Percentiles rank a stretch among this genome's conserved stretches.
Evolutionary conservation across 2,888 invertebrate species (phyloP).

Genomic region (Synanthedon vespiformis): DNA sequence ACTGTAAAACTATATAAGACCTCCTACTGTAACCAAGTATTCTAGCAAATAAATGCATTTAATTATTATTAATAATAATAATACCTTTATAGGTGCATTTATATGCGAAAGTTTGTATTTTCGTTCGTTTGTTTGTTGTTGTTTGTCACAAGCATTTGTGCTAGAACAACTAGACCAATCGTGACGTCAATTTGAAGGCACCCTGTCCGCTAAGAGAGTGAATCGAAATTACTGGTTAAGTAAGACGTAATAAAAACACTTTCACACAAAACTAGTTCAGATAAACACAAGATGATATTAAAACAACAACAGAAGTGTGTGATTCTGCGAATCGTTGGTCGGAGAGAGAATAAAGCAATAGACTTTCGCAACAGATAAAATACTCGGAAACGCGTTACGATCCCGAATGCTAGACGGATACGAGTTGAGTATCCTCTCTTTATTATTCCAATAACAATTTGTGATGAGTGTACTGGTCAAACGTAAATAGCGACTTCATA

Average conservation of each 20-base stretch:
- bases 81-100: too few relatives aligned
- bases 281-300: slow-evolving; percentile 53
- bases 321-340: slow-evolving; percentile 46
- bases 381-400: slow-evolving; percentile 59
- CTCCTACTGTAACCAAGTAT: too few relatives aligned
- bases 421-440: slow-evolving; percentile 50
- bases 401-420: slow-evolving; percentile 51
- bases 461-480: slow-evolving; percentile 69
- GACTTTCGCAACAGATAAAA: slow-evolving; percentile 54
- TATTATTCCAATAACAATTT: slow-evolving; percentile 71
- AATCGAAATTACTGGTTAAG: background rate
- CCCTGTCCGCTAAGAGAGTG: too few relatives aligned
- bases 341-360: slow-evolving; percentile 51
- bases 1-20: too few relatives aligned
- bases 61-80: too few relatives aligned
- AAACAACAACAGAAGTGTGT: slow-evolving; percentile 58
- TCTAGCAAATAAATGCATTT: too few relatives aligned
- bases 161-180: too few relatives aligned
- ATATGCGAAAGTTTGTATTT: too few relatives aligned
- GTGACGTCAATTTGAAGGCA: too few relatives aligned
- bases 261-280: slow-evolving; percentile 32
- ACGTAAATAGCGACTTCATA: slow-evolving; percentile 69
- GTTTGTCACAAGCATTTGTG: too few relatives aligned
- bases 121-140: too few relatives aligned
- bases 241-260: background rate